These are phyloP conservation scores for Eidolon helvum DNA, from an alignment of 2,113 vertebrate species.

Conservation along the genomic window DNA sequence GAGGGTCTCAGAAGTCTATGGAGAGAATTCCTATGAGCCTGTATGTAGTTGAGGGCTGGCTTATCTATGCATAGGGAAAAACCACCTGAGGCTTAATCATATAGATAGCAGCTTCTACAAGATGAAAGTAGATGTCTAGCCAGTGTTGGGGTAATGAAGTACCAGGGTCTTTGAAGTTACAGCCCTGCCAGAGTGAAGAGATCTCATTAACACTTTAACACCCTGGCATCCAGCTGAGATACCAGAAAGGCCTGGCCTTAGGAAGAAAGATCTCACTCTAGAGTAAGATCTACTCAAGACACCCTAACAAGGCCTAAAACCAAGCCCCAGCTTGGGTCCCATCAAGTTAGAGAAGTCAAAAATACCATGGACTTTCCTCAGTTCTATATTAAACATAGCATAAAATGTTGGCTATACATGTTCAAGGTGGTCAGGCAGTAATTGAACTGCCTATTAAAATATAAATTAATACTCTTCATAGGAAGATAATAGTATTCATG, in stretches of 20 bases:
- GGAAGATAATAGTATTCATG: neutral
- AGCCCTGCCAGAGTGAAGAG: neutral
- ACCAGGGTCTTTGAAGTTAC: neutral
- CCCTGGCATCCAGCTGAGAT: neutral
- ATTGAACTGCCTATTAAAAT: neutral
- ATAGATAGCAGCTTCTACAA: neutral
- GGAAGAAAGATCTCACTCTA: neutral
- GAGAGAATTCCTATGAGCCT: neutral
- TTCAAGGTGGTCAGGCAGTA: neutral
- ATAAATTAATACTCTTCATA: neutral
- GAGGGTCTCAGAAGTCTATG: neutral
- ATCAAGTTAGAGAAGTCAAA: neutral
- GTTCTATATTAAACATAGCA: neutral
- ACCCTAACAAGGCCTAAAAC: neutral
- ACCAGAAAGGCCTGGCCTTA: neutral
- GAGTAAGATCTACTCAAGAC: neutral
- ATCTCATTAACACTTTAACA: neutral
- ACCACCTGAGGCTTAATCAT: neutral
- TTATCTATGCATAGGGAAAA: neutral
- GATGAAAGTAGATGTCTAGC: neutral
- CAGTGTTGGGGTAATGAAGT: neutral
- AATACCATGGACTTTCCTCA: neutral
- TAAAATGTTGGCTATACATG: neutral
- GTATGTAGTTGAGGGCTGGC: neutral
- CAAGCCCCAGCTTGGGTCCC: neutral